These are phyloP conservation scores for Ellobius talpinus DNA, from an alignment of 2,113 vertebrate species.

Conservation along the genomic window DNA sequence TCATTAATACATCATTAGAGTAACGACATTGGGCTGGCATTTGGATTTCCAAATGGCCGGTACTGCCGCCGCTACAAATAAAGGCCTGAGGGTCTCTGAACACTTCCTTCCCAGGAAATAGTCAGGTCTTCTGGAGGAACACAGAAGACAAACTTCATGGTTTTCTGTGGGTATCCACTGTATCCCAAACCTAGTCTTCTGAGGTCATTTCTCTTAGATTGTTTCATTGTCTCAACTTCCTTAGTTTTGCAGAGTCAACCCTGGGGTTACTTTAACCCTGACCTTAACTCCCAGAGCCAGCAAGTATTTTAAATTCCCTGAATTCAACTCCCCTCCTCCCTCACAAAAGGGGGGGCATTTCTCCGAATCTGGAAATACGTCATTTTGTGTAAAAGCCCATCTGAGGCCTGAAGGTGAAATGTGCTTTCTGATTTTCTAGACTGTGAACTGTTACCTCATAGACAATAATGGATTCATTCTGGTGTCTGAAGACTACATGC, in stretches of 20 bases:
- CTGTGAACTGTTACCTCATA: conserved; percentile 98
- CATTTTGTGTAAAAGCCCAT: conserved; percentile 32
- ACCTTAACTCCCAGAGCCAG: background rate
- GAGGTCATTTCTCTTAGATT: background rate
- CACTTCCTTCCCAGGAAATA: conserved; percentile 51
- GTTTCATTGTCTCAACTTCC: conserved; percentile 11
- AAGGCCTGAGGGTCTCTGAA: background rate
- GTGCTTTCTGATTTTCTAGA: conserved; percentile 84
- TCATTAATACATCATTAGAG: conserved; percentile 88
- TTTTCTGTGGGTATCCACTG: background rate
- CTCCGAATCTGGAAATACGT: background rate
- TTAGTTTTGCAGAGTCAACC: conserved; percentile 4
- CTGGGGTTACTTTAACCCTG: background rate
- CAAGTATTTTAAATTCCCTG: background rate
- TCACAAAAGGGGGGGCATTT: background rate
- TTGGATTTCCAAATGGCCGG: conserved; percentile 75
- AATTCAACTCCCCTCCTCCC: background rate
- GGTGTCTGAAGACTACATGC: conserved; percentile 95
- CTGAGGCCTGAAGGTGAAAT: background rate
- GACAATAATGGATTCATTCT: conserved; percentile 99
- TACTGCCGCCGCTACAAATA: background rate
- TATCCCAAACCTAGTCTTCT: background rate
- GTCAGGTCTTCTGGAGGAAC: background rate
- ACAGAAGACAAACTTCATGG: conserved; percentile 4
- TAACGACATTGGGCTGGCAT: conserved; percentile 83